Evolutionary conservation across 2,113 vertebrate genomes (phyloP), one percentile per base, ranked within the genome.

Genomic region (Mormyrus iriodes): DNA sequence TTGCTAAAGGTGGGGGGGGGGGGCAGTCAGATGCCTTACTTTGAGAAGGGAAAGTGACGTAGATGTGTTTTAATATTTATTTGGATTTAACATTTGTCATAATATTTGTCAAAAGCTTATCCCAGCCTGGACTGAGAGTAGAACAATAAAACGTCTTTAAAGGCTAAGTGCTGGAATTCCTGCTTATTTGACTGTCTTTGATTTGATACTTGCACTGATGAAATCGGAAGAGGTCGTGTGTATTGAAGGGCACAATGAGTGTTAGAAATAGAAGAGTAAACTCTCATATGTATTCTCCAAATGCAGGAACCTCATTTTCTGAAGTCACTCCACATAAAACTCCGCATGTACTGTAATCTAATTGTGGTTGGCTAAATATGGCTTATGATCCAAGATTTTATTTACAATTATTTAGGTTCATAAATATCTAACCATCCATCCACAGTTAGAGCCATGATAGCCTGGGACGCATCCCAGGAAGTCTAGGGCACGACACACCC

Each of bases 341-440:
- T n/a, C 24, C 73, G 27, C 83, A 42, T 35, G 17, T 69, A 69
- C 61, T 69, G 27, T 79, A 85, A 48, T 85, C n/a, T 2, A 27
- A 15, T 49, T 49, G 44, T 85, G 24, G n/a, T n/a, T 85, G 44
- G 82, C 39, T 49, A 85, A 44, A 85, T 85, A 44, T 85, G 82
- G 82, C 21, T 85, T 49, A 46, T 84, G 82, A 48, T 13, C 82
- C 44, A 84, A 46, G 24, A 24, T 49, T 85, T 85, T 85, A 85
- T 84, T 48, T 85, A 51, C 42, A 85, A 49, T 49, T 48, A 49
- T 85, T n/a, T 85, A 13, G 12, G n/a, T 13, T 49, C 46, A 84
- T 84, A 84, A 42, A 85, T 51, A 85, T 79, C 73, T 42, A 79
- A 39, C 35, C 73, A 79, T 79, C 73, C 73, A 42, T 79, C 73